Percentiles rank a stretch among this genome's conserved stretches.
phyloP scores from a whole-genome alignment of 2,888 invertebrate genomes.

The Dolomedes plantarius region DNA sequence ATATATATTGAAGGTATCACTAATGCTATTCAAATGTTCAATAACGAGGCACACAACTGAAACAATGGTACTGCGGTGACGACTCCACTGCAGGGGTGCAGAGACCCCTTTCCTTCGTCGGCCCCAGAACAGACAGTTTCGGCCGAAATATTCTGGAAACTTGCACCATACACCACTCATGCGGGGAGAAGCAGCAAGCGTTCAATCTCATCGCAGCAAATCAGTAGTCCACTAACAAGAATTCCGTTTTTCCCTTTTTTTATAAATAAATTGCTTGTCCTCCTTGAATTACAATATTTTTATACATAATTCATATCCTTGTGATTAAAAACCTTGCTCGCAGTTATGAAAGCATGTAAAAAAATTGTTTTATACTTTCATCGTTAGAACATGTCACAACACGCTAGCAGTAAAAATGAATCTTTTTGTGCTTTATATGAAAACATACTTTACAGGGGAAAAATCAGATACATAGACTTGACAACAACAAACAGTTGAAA shows the following conservation, averaged over 20 bases:
- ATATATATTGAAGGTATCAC: conserved; percentile 59
- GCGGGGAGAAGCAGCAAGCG: conserved; percentile 52
- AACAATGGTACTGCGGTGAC: conserved; percentile 50
- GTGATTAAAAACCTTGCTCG: conserved; percentile 51
- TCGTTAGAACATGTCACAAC: conserved; percentile 59
- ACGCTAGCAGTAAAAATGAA: conserved; percentile 62
- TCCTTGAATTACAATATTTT: conserved; percentile 13
- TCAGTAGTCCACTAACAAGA: conserved; percentile 65
- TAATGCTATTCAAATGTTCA: conserved; percentile 60
- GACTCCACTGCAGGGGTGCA: neutral
- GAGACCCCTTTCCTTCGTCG: conserved; percentile 36
- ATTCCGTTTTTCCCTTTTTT: conserved; percentile 39
- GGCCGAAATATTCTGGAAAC: conserved; percentile 2
- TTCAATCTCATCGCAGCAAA: conserved; percentile 62
- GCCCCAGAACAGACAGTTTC: conserved; percentile 48
- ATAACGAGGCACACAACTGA: conserved; percentile 66
- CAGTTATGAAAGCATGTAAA: conserved; percentile 68
- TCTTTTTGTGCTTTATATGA: conserved; percentile 18
- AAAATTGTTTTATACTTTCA: conserved; percentile 60
- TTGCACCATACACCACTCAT: conserved; percentile 40
- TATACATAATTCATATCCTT: conserved; percentile 41
- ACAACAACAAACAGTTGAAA: conserved; percentile 8
- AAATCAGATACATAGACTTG: conserved; percentile 26
- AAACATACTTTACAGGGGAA: conserved; percentile 29
- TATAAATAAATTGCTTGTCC: conserved; percentile 41